Percentiles rank a stretch among this genome's conserved stretches.
Conservation (phyloP, 2,888 invertebrate species). For the Caenorhabditis virilis region DNA sequence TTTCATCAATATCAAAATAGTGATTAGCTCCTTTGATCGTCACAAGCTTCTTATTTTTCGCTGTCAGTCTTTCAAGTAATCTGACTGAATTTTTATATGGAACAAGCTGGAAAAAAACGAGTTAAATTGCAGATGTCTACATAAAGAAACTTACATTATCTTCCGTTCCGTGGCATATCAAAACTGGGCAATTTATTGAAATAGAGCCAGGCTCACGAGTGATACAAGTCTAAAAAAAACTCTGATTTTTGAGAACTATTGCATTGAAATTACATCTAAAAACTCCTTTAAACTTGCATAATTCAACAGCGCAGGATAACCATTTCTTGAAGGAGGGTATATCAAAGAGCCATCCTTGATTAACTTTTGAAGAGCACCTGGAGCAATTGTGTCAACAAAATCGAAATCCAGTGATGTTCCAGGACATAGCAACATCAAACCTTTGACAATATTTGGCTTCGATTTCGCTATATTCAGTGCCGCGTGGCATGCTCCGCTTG, state of each 20-base stretch:
- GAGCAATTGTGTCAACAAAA: conserved; percentile 38
- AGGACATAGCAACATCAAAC: conserved; percentile 45
- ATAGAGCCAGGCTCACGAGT: conserved; percentile 10
- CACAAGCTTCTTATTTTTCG: conserved; percentile 24
- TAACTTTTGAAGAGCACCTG: conserved; percentile 25
- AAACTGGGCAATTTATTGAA: conserved; percentile 40
- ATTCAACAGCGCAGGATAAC: conserved; percentile 38
- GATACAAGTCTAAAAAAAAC: conserved; percentile 42
- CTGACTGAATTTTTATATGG: conserved; percentile 36
- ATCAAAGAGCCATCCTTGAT: conserved; percentile 16
- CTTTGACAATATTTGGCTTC: conserved; percentile 26
- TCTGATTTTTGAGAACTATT: not conserved
- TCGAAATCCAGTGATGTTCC: conserved; percentile 33
- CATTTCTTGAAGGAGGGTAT: conserved; percentile 45
- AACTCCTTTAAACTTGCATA: conserved; percentile 33
- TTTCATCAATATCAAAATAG: conserved; percentile 35
- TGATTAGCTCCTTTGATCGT: conserved; percentile 30
- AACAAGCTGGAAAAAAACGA: conserved; percentile 33
- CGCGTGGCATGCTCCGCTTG: conserved; percentile 38
- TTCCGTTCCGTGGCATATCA: conserved; percentile 35
- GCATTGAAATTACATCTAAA: conserved; percentile 12
- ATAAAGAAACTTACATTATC: conserved; percentile 24
- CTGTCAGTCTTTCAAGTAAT: conserved; percentile 19
- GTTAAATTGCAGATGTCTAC: not conserved
- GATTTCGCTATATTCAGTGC: conserved; percentile 43